phyloP scores from a whole-genome alignment of 2,113 vertebrate species.

The Epinephelus fuscoguttatus region DNA sequence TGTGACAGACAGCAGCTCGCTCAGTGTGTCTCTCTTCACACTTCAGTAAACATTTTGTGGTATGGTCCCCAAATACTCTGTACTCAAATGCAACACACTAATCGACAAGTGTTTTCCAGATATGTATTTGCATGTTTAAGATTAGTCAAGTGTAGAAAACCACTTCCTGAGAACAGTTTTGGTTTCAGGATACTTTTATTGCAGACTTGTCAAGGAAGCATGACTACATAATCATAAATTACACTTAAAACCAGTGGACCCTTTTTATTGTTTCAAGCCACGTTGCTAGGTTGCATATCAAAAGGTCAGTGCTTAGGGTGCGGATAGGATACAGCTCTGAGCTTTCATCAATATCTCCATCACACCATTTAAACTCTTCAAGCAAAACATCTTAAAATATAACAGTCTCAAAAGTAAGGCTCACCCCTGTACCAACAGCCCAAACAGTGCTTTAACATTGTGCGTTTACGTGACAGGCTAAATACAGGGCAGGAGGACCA shows the following conservation, averaged over 20 bases:
- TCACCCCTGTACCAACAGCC: constrained; percentile 46
- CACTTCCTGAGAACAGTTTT: not conserved
- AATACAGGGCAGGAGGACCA: constrained; percentile 26
- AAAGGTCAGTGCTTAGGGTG: constrained; percentile 27
- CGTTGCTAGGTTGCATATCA: constrained; percentile 37
- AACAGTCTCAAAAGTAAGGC: constrained; percentile 63
- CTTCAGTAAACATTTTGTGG: not conserved
- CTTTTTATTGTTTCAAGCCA: constrained; percentile 34
- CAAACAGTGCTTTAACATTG: constrained; percentile 61
- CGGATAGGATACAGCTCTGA: constrained; percentile 14
- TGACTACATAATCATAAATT: constrained; percentile 44
- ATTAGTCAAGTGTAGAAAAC: not conserved
- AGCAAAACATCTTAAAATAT: constrained; percentile 8
- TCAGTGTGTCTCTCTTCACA: not conserved
- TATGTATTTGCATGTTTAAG: not conserved
- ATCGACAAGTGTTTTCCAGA: not conserved
- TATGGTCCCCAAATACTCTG: not conserved
- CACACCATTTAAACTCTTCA: constrained; percentile 11
- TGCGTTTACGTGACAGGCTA: constrained; percentile 81
- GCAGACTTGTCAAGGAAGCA: constrained; percentile 38
- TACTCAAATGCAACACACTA: not conserved
- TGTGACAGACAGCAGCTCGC: not conserved
- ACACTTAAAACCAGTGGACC: constrained; percentile 46
- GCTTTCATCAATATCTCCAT: constrained; percentile 15
- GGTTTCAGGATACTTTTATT: constrained; percentile 61